phyloP scores from a whole-genome alignment of 2,888 invertebrate species.

The Cordilura impudica region DNA sequence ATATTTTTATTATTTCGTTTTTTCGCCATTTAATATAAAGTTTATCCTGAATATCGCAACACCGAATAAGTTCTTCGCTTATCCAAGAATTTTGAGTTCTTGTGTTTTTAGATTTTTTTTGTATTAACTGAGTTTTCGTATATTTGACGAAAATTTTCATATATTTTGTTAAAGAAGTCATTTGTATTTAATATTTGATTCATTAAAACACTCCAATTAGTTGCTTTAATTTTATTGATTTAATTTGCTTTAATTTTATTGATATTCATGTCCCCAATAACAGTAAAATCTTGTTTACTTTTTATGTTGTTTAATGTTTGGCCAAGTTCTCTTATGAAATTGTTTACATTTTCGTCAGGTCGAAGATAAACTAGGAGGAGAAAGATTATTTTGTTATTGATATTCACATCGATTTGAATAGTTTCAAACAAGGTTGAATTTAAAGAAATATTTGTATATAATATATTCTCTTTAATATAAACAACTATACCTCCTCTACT shows the following conservation, averaged over 20 bases:
- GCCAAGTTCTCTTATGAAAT: neutral
- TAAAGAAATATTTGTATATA: no score
- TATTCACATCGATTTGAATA: neutral
- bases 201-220: conserved; percentile 1
- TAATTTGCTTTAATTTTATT: no score
- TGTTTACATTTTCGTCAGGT: neutral
- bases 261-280: conserved; percentile 9
- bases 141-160: neutral
- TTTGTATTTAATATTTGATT: neutral
- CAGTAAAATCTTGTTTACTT: neutral
- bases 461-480: no score
- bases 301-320: neutral
- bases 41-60: neutral
- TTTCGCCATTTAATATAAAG: no score
- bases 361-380: neutral
- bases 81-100: no score
- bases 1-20: neutral
- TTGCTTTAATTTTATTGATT: neutral
- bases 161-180: neutral
- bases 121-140: neutral
- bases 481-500: neutral
- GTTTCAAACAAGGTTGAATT: neutral
- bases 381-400: neutral
- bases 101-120: neutral
- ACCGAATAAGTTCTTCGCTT: neutral